A percentile compares a stretch with the other conserved stretches of the same genome.
phyloP scores from a whole-genome alignment of 2,888 invertebrate genomes.

The Rotaria macrura region DNA sequence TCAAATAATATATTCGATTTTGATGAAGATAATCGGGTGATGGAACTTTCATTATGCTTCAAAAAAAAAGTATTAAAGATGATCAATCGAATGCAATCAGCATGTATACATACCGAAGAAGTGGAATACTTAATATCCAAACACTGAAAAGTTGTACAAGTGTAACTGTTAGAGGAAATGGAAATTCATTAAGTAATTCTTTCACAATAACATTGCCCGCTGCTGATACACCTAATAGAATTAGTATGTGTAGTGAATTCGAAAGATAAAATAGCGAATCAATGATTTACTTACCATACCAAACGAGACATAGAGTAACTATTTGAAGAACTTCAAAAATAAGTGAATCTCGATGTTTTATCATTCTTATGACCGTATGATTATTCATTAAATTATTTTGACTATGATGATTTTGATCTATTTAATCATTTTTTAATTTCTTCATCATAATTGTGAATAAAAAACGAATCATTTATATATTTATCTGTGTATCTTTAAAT shows the following conservation, averaged over 20 bases:
- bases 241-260: background rate
- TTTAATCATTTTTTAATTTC: background rate
- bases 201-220: conserved; percentile 86
- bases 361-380: background rate
- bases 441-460: too few species aligned
- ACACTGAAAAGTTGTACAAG: conserved; percentile 67
- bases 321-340: background rate
- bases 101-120: background rate
- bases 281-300: background rate
- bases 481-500: background rate
- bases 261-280: background rate
- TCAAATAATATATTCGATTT: conserved; percentile 64
- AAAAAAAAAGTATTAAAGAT: conserved; percentile 52
- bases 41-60: conserved; percentile 40
- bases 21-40: conserved; percentile 37
- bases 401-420: background rate
- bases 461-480: background rate
- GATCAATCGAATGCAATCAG: conserved; percentile 57
- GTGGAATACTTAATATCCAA: background rate
- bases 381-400: background rate
- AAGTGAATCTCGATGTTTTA: background rate
- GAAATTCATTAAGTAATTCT: conserved; percentile 74
- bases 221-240: conserved; percentile 43
- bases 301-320: background rate
- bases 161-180: conserved; percentile 82